Evolutionary conservation across 2,888 invertebrate species (phyloP).

Genomic region (Electrophaes corylata): DNA sequence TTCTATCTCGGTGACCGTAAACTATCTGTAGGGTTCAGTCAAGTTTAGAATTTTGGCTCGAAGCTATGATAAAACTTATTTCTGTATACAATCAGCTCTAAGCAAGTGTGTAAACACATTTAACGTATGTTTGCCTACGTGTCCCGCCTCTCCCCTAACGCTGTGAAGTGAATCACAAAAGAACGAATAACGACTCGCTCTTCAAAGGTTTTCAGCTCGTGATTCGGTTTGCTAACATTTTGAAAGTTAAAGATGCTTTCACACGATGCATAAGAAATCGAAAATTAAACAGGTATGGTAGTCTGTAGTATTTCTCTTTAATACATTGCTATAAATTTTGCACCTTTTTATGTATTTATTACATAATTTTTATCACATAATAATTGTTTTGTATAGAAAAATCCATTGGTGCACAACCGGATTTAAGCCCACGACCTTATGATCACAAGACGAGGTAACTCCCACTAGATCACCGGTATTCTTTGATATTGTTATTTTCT

Average conservation of each 20-base stretch:
- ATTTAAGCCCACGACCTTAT: too few species aligned
- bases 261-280: not conserved
- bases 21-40: too few species aligned
- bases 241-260: not conserved
- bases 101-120: slow-evolving; percentile 22
- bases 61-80: not conserved
- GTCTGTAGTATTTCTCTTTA: too few species aligned
- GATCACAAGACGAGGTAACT: too few species aligned
- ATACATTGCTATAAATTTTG: too few species aligned
- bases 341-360: too few species aligned
- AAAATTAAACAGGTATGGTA: not conserved
- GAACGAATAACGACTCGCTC: slow-evolving; percentile 18
- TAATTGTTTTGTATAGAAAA: too few species aligned
- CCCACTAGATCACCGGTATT: too few species aligned
- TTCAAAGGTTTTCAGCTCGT: slow-evolving; percentile 20
- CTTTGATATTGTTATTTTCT: too few species aligned
- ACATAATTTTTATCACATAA: too few species aligned
- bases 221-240: slow-evolving; percentile 16
- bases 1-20: too few species aligned
- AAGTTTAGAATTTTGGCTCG: not conserved
- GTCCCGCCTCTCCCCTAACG: not conserved
- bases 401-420: too few species aligned
- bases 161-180: slow-evolving; percentile 13
- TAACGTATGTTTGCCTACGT: slow-evolving; percentile 12
- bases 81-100: slow-evolving; percentile 9